These are phyloP conservation scores for Pristionchus arcanus DNA, from an alignment of 2,888 invertebrate genomes.

Conservation along the genomic window DNA sequence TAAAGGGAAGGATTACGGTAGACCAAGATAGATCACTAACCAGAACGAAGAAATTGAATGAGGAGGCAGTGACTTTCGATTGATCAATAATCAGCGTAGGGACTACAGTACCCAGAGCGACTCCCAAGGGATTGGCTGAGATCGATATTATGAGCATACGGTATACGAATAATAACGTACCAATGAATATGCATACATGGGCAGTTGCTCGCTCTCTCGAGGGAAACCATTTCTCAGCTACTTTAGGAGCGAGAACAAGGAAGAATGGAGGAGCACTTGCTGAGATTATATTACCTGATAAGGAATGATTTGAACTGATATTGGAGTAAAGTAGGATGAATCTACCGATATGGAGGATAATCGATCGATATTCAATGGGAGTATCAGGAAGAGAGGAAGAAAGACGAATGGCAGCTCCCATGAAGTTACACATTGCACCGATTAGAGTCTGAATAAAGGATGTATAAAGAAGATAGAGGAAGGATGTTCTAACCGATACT, in stretches of 20 bases:
- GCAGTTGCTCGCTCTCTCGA: slow-evolving; percentile 75
- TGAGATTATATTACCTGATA: slow-evolving; percentile 70
- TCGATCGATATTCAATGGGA: background rate
- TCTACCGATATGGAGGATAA: slow-evolving; percentile 12
- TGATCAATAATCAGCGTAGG: slow-evolving; percentile 68
- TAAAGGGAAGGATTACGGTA: background rate
- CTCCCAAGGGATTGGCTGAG: slow-evolving; percentile 76
- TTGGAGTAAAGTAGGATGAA: background rate
- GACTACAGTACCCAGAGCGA: slow-evolving; percentile 73
- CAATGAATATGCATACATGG: slow-evolving; percentile 75
- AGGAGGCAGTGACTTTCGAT: slow-evolving; percentile 3
- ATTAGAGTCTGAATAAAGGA: background rate
- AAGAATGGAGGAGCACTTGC: slow-evolving; percentile 76
- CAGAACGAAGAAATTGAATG: slow-evolving; percentile 56
- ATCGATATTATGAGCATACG: background rate
- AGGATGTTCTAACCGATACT: slow-evolving; percentile 22
- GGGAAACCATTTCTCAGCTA: slow-evolving; percentile 77
- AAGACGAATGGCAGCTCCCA: slow-evolving; percentile 14
- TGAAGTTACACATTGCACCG: background rate
- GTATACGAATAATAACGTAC: slow-evolving; percentile 55
- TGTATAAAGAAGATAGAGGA: background rate
- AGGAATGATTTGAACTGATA: background rate
- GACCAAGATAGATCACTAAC: slow-evolving; percentile 22
- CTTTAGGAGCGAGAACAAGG: slow-evolving; percentile 72
- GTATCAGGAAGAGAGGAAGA: slow-evolving; percentile 22